These are phyloP conservation scores for Pseudolaguvia tuberculata DNA, from an alignment of 2,113 vertebrate species.

Conservation along the genomic window DNA sequence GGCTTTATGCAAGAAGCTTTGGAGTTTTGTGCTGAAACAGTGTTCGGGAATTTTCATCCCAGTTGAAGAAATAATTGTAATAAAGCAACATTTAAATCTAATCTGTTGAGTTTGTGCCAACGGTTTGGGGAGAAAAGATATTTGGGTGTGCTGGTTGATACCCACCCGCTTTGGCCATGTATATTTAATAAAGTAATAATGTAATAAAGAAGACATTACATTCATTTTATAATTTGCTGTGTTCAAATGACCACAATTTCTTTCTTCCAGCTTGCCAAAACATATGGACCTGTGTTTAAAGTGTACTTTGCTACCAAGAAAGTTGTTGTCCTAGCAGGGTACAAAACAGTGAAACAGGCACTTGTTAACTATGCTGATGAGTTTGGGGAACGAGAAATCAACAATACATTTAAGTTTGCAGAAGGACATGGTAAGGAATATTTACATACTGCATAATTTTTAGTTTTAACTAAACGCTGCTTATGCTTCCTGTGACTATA, in stretches of 20 bases:
- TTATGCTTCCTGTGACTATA: neutral
- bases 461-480: neutral
- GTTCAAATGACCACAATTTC: neutral
- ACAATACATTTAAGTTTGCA: constrained; percentile 57
- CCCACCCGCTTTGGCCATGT: no score
- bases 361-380: constrained; percentile 70
- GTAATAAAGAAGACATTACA: neutral
- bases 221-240: neutral
- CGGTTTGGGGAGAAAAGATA: no score
- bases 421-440: constrained; percentile 66
- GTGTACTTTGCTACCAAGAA: constrained; percentile 72
- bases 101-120: no score
- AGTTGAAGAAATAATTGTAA: no score
- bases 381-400: constrained; percentile 71
- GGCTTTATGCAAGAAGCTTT: no score
- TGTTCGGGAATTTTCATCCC: no score
- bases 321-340: constrained; percentile 72
- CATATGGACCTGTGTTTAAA: constrained; percentile 73
- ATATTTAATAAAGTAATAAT: no score
- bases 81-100: no score
- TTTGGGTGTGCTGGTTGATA: no score
- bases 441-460: neutral
- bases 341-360: constrained; percentile 75
- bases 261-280: constrained; percentile 71
- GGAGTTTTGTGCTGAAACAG: no score